phyloP scores from a whole-genome alignment of 2,888 invertebrate species.

The Sympetrum striolatum region DNA sequence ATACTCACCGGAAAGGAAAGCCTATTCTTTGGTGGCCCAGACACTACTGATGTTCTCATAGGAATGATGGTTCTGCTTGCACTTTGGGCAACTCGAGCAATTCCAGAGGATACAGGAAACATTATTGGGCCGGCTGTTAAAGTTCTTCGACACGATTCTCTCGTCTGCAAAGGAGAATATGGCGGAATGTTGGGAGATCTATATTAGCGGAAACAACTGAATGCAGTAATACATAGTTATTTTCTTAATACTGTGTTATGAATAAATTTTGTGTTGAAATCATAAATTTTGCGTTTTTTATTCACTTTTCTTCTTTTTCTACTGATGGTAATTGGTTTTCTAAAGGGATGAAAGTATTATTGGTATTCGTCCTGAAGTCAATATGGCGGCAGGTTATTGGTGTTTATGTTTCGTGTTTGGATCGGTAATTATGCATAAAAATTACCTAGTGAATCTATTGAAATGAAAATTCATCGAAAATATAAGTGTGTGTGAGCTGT shows the following conservation, averaged over 20 bases:
- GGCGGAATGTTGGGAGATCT: slow-evolving; percentile 12
- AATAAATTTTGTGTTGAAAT: neutral
- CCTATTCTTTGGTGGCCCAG: slow-evolving; percentile 1
- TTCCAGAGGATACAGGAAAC: slow-evolving; percentile 12
- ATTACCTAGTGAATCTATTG: neutral
- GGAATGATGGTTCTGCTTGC: slow-evolving; percentile 20
- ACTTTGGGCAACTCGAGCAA: neutral
- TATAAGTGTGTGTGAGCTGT: slow-evolving; percentile 12
- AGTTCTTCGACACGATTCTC: neutral
- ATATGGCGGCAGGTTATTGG: slow-evolving; percentile 35
- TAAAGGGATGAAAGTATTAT: neutral
- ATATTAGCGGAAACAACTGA: slow-evolving; percentile 27
- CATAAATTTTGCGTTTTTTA: neutral
- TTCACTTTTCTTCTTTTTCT: neutral
- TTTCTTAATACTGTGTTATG: neutral
- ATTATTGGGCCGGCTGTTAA: neutral
- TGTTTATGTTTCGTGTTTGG: slow-evolving; percentile 44
- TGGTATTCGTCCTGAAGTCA: slow-evolving; percentile 34
- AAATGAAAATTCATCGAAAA: neutral
- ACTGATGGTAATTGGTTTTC: neutral
- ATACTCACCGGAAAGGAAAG: neutral
- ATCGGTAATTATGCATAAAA: slow-evolving; percentile 7
- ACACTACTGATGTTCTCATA: slow-evolving; percentile 21
- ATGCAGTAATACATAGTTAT: neutral
- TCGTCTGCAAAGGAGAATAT: slow-evolving; percentile 23